Evolutionary conservation across 1,140 invertebrate species (phyloP).

Genomic region (Hypsibius dujardini): DNA sequence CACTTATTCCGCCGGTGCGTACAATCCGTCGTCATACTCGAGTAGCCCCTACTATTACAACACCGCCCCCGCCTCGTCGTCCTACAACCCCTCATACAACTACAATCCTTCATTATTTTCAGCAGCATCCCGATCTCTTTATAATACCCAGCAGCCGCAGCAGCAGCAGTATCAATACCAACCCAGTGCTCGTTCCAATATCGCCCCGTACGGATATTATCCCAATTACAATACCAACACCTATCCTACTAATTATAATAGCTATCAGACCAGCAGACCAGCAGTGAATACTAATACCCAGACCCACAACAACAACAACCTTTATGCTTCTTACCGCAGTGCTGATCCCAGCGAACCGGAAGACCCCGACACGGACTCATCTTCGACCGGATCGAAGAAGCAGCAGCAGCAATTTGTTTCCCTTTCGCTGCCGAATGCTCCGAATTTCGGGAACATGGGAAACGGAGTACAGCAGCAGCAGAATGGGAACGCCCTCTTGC

Average conservation of each 20-base stretch:
- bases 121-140: too few relatives aligned
- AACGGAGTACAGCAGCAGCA: too few relatives aligned
- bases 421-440: background rate
- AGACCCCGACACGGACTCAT: background rate
- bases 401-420: background rate
- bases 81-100: too few relatives aligned
- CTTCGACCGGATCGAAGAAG: background rate
- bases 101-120: too few relatives aligned
- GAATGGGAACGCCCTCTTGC: too few relatives aligned
- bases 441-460: too few relatives aligned
- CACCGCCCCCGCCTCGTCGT: too few relatives aligned
- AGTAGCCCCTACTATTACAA: too few relatives aligned
- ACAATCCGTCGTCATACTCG: too few relatives aligned
- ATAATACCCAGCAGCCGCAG: too few relatives aligned
- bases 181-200: background rate
- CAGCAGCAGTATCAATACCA: background rate
- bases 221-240: background rate
- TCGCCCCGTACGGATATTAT: background rate
- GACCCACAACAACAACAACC: background rate
- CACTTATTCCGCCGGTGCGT: too few relatives aligned
- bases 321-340: background rate
- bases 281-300: too few relatives aligned
- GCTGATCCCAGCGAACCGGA: background rate
- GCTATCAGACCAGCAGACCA: background rate
- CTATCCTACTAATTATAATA: background rate